Conservation (phyloP, 2,888 invertebrate species). For the Merodon equestris region DNA sequence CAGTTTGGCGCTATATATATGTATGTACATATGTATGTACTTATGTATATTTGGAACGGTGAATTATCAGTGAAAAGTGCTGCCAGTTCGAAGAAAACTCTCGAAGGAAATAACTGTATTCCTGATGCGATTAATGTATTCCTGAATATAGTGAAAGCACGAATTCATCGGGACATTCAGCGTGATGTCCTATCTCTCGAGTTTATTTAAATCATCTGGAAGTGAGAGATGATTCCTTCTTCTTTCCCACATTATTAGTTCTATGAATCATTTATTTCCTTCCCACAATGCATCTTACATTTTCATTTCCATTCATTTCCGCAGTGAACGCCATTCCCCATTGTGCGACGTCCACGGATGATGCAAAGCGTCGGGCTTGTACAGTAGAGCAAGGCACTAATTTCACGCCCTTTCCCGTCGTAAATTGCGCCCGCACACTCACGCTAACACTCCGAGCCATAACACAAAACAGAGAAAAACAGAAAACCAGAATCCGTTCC, state of each 20-base stretch:
- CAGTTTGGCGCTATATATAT: no score
- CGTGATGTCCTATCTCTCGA: no score
- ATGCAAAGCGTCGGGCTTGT: no score
- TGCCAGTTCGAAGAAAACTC: no score
- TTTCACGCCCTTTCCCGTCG: conserved; percentile 66
- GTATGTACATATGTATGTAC: not conserved
- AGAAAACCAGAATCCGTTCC: not conserved
- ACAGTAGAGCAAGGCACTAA: conserved; percentile 54
- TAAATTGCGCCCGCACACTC: conserved; percentile 48
- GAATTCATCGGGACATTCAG: no score
- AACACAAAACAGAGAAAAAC: not conserved
- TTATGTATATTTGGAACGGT: no score
- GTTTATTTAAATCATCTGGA: no score
- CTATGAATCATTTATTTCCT: conserved; percentile 65
- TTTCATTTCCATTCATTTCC: conserved; percentile 68
- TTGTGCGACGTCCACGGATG: conserved; percentile 1
- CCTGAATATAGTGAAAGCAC: no score
- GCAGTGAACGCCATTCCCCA: conserved; percentile 36
- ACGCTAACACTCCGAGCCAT: not conserved
- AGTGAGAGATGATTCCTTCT: no score
- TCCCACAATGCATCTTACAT: conserved; percentile 60
- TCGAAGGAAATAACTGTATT: no score
- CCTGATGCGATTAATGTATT: no score
- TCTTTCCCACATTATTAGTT: conserved; percentile 49
- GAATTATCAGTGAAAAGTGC: no score